These are phyloP conservation scores for Hydrotaea cyrtoneurina DNA, from an alignment of 2,888 invertebrate species.

Conservation along the genomic window DNA sequence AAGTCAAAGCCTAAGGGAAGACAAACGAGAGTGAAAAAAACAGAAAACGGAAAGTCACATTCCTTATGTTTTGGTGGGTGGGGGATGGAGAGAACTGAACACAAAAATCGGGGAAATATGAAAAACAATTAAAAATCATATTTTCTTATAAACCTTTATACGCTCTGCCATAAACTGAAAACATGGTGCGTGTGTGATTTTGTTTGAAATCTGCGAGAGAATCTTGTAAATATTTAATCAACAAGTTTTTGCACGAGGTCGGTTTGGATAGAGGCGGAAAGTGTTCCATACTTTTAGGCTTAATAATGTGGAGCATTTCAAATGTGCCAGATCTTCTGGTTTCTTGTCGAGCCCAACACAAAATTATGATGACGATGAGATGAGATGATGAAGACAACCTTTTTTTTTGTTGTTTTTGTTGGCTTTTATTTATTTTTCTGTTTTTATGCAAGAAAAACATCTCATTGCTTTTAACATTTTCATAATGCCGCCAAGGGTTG, in stretches of 20 bases:
- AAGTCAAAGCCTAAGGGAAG: not conserved
- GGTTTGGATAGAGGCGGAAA: not conserved
- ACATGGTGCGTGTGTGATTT: not conserved
- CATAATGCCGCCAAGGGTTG: not conserved
- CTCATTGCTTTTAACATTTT: not conserved
- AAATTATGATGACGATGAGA: not conserved
- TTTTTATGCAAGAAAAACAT: not conserved
- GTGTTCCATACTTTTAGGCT: conserved; percentile 7
- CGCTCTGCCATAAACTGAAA: not conserved
- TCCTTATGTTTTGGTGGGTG: no score
- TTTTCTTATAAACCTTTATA: conserved; percentile 1
- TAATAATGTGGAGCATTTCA: not conserved
- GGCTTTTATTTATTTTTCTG: not conserved
- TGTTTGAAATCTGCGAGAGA: not conserved
- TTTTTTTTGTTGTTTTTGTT: not conserved
- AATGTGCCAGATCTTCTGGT: no score
- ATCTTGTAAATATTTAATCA: conserved; percentile 16
- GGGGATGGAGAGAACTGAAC: no score
- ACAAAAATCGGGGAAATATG: not conserved
- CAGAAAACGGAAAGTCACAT: not conserved
- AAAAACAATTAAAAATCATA: conserved; percentile 15
- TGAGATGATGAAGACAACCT: not conserved
- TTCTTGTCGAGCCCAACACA: no score
- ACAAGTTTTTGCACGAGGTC: not conserved
- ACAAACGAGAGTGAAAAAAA: not conserved